Base-by-base conservation (phyloP, 2,797 vertebrate genomes). In the Liparis tanakae region DNA sequence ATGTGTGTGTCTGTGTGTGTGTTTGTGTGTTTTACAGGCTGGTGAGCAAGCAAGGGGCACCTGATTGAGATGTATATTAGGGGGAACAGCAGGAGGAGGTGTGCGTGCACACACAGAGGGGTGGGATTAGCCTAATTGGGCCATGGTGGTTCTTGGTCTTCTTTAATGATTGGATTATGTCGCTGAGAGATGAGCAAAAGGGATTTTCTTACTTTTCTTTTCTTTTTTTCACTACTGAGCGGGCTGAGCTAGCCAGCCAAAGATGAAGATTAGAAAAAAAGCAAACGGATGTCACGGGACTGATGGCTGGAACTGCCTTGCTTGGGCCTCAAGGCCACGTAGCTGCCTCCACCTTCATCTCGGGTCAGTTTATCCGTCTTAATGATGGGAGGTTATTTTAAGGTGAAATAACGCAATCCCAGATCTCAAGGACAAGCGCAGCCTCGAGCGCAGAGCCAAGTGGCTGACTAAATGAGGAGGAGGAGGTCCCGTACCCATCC, bases 161-260 rank as follows among this genome's bases (percentile, higher is more conserved):
- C 80, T 81, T 83, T 91, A 88, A 89, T 89, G 87, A 93, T 83
- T 87, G 87, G 89, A 91, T 92, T 90, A 92, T 69, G 69, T 67
- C 53, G 65, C 81, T 73, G 76, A 88, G 87, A 83, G 89, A 90
- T 82, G 79, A 85, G 87, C 80, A 85, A 70, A 79, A 74, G 67
- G 70, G 20, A 14, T 37, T 78, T 51, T 15, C 18, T 46, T 43
- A 13, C 17, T 46, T 46, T 44, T 44, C 3, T 50, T 20, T 50
- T n/a, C 36, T 36, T 44, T 43, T n/a, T n/a, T 83, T 86, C 73
- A n/a, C 70, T 62, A 67, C 63, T 69, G 67, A 85, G 74, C 68
- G 83, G 81, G 77, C 82, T 66, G 68, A 74, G 70, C 55, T 34
- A 61, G 62, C 43, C 14, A 17, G 25, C 55, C 3, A 2, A 65